Evolutionary conservation across 2,797 vertebrate genomes (phyloP), one percentile per base, ranked within the genome.

Genomic region (Gouania willdenowi): DNA sequence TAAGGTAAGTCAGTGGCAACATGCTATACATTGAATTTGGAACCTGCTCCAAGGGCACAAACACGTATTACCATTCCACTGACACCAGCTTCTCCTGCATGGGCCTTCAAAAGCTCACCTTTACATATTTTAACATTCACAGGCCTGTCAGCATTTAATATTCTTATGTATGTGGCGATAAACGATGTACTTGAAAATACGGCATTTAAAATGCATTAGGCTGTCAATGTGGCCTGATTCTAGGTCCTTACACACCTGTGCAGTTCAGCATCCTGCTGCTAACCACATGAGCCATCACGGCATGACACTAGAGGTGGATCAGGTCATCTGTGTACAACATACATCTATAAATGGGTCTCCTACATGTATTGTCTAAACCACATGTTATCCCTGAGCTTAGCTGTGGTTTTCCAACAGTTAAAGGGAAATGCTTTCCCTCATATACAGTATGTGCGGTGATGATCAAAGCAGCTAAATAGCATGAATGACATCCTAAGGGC

Each of bases 391-490:
- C 12, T 1, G 9, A 5, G 1, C 26, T 31, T 14, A 41, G 22
- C 33, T 14, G 18, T 21, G 34, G 29, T 36, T 66, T 29, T 36
- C 22, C 53, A 8, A 13, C 11, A 15, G 44, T 62, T 57, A 15
- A 8, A 44, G 44, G 59, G 34, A 23, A 54, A 54, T 46, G 34
- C 27, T 71, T 40, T 17, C 3, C 2, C 13, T 30, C 13, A 26
- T 31, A 35, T 53, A n/a, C n/a, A n/a, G n/a, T n/a, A 47, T 28
- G 31, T 18, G 16, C 1, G 3, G 21, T 47, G 72, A 65, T 52
- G 65, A 74, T 79, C 62, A 74, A 45, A 59, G 59, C 37, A 41
- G 55, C 51, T 55, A 67, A 75, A 78, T 38, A 56, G 42, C 47
- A 60, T 76, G 73, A 76, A 65, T 50, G 53, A 56, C 23, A 28